Evolutionary conservation across 1,140 invertebrate genomes (phyloP), one percentile per base, ranked within the genome.

Genomic region (Heterodera schachtii): DNA sequence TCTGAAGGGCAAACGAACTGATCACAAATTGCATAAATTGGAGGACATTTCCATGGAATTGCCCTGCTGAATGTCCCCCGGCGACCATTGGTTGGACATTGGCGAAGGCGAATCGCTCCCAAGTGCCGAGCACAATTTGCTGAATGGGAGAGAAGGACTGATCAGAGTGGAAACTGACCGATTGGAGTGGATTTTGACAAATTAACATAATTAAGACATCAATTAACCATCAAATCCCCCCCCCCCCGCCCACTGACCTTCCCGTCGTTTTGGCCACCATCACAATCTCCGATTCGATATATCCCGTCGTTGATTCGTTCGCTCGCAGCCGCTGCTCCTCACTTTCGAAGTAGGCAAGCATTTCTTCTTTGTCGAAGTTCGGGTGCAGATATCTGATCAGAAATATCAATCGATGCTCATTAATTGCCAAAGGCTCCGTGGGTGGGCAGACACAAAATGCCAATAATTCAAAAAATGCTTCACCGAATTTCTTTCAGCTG

Each of bases 281-380:
- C 9, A 89, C 89, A 81, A 89, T 90, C 76, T 89, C 89, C 47
- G 88, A 90, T 64, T 86, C 85, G 64, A 89, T 89, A 64, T 89
- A 89, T 13, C 88, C 84, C 13, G 86, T 90, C 1, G 87, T 87
- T 1, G 85, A 85, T 49, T 87, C 88, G 70, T 69, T 69, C 41
- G 82, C 81, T 44, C 86, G 84, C 49, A 84, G 81, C 21, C 89
- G 81, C 57, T 64, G 57, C 44, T 89, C 88, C 79, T 89, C 88
- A 1, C 74, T 81, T 3, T 89, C 88, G 52, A 89, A 89, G 43
- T 78, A 85, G 9, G 84, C 74, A 9, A 89, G 81, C 88, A 89
- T 89, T 67, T 89, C 88, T 60, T 89, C 88, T 71, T 89, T 89
- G 75, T 89, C 88, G 41, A 89, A 86, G 47, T 88, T 76, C n/a